Evolutionary conservation across 2,888 invertebrate species (phyloP), one percentile per base, ranked within the genome.

Genomic region (Calliopum simillimum): DNA sequence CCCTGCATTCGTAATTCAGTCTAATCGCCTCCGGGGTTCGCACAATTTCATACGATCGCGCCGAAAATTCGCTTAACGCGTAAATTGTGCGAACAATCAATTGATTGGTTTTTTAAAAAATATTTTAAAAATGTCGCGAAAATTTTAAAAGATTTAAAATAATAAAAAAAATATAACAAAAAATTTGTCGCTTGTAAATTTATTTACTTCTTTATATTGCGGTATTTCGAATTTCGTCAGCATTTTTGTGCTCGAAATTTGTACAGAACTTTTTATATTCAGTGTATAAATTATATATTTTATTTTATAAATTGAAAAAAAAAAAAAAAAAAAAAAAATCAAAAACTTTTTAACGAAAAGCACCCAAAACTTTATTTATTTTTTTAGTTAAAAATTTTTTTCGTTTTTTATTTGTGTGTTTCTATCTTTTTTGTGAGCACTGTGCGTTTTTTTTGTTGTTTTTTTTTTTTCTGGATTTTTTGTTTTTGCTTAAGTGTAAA

Each of bases 401-500:
- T 49, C 49, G 46, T 56, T 23, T 33, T 41, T 69, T 21, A 63
- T 51, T 11, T 4, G 61, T 21, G 25, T 59, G 41, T 23, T 46
- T 16, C 19, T 49, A 25, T 19, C 44, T 16, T 43, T 59, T 59
- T 51, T 46, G 67, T 43, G 53, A n/a, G 25, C 25, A 47, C 19
- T 25, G 25, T 56, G 46, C 14, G 41, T 33, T 14, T n/a, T n/a
- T n/a, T n/a, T n/a, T 63, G 11, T 47, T 55, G 55, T 2, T 21
- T 19, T 4, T 55, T 19, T 55, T 12, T 49, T 11, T 21, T 53
- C n/a, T 16, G n/a, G n/a, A n/a, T n/a, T 41, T 11, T 41, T 59
- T 56, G 21, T 59, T 47, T 55, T 56, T 12, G 41, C 47, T 43
- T 19, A 51, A 61, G 55, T 68, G 53, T 62, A 55, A 68, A 55